Base-by-base conservation (phyloP, 1,140 invertebrate genomes). In the Aphelinus atriplicis region DNA sequence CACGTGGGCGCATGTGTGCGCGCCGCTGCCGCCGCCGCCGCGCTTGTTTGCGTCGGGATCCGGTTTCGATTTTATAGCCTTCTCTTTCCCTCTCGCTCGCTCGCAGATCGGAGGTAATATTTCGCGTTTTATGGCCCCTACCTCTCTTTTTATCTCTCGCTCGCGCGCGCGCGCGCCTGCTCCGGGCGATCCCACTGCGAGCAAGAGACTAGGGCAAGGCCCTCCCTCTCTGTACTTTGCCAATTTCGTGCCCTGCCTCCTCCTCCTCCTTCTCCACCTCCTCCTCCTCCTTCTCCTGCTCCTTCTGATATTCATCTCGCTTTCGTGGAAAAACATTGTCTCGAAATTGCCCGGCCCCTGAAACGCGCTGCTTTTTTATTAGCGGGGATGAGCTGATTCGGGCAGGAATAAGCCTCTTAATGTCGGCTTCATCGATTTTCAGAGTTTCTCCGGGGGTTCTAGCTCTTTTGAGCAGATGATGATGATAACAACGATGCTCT, bases 31-130 rank as follows among this genome's bases (percentile, higher is more conserved):
- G 26, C 26, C 26, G 26, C 26, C 26, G 26, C 26, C 26, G 26
- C 26, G 26, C 26, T 26, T 26, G 26, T 26, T 26, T 26, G 76
- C 62, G 4, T 43, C 51, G 57, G 78, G 81, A 82, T 84, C 83
- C 81, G 81, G 80, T 84, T 84, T 84, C 83, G 77, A 84, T 83
- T 85, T 86, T 85, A 86, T 82, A 76, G 77, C 79, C 78, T 64
- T 9, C 65, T 56, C 58, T 69, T n/a, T 69, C 57, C 60, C 67
- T 51, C 47, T 64, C n/a, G 48, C 48, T 50, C 7, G 3, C 47
- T 64, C 10, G 78, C 70, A 70, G 77, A 79, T 83, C 77, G 79
- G 66, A 78, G 79, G 73, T 80, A 77, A 81, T 83, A 82, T 81
- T 83, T 82, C 75, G 80, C 78, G 73, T 80, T 85, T 84, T 84